Conservation (phyloP, 2,888 invertebrate species). For the Diploptera punctata region DNA sequence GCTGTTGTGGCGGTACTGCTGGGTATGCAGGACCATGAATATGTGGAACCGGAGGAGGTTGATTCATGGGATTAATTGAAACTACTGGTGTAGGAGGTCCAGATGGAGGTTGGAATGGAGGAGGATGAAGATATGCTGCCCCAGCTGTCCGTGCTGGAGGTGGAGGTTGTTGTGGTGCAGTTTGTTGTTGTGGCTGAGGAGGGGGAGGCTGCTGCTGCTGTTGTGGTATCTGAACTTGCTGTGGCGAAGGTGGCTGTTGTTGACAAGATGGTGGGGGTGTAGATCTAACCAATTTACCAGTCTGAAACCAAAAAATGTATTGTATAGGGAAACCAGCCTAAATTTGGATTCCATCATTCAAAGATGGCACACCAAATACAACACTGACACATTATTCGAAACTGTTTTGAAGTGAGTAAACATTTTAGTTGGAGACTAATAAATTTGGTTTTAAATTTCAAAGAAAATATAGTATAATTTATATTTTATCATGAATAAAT, state of each 20-base stretch:
- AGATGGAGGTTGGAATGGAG: conserved; percentile 31
- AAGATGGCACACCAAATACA: no score
- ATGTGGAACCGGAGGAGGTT: conserved; percentile 28
- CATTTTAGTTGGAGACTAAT: no score
- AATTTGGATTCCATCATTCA: no score
- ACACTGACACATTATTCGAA: no score
- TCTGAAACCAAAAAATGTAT: no score
- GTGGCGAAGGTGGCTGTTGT: conserved; percentile 48
- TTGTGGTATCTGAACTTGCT: conserved; percentile 43
- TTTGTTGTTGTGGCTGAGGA: conserved; percentile 41
- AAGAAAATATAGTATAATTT: no score
- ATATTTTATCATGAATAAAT: no score
- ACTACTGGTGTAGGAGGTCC: conserved; percentile 29
- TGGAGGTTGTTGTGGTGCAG: conserved; percentile 21
- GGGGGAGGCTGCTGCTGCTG: conserved; percentile 43
- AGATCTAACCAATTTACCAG: conserved; percentile 71
- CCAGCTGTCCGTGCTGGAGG: conserved; percentile 24
- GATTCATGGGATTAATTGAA: conserved; percentile 22
- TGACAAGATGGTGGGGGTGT: conserved; percentile 61
- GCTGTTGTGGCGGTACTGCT: conserved; percentile 22
- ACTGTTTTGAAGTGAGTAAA: no score
- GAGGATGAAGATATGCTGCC: conserved; percentile 30
- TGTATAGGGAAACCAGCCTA: no score
- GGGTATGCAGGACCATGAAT: conserved; percentile 19
- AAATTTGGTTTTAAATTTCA: no score